These are phyloP conservation scores for Brachystomella parvula DNA, from an alignment of 1,140 invertebrate species.

Conservation along the genomic window DNA sequence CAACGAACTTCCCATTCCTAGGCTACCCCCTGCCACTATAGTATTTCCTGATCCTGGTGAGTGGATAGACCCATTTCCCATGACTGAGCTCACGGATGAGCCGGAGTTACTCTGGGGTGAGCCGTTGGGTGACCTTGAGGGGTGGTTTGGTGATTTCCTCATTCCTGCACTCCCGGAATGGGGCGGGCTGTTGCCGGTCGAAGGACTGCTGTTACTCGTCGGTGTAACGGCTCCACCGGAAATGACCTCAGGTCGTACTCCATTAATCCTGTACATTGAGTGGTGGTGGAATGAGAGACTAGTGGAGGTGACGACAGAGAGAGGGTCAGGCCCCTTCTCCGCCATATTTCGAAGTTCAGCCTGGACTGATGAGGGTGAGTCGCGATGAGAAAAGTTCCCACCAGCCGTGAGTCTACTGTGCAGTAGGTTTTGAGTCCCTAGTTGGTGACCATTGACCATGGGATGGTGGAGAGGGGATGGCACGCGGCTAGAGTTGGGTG, in stretches of 20 bases:
- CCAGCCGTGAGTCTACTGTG: slow-evolving; percentile 47
- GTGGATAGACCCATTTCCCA: slow-evolving; percentile 40
- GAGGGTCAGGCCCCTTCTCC: slow-evolving; percentile 26
- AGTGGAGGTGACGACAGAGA: slow-evolving; percentile 37
- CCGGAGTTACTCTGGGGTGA: slow-evolving; percentile 35
- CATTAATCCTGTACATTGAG: slow-evolving; percentile 57
- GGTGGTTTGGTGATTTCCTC: slow-evolving; percentile 27
- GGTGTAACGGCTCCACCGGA: slow-evolving; percentile 58
- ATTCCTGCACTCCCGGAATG: slow-evolving; percentile 17
- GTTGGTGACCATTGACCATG: slow-evolving; percentile 32
- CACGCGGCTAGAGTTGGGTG: slow-evolving; percentile 1
- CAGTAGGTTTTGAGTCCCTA: slow-evolving; percentile 42
- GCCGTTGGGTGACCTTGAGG: slow-evolving; percentile 30
- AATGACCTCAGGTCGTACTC: slow-evolving; percentile 68
- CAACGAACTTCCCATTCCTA: slow-evolving; percentile 28
- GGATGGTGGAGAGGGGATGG: slow-evolving; percentile 7
- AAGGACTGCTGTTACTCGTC: slow-evolving; percentile 16
- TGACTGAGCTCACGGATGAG: slow-evolving; percentile 44
- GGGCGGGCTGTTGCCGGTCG: slow-evolving; percentile 40
- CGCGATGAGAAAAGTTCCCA: slow-evolving; percentile 43
- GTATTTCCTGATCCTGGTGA: slow-evolving; percentile 25
- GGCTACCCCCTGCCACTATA: slow-evolving; percentile 31
- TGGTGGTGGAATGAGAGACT: slow-evolving; percentile 39
- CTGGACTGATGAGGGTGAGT: slow-evolving; percentile 16
- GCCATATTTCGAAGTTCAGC: slow-evolving; percentile 21